Base-by-base conservation (phyloP, 2,113 vertebrate species). In the Cyprinodon variegatus region DNA sequence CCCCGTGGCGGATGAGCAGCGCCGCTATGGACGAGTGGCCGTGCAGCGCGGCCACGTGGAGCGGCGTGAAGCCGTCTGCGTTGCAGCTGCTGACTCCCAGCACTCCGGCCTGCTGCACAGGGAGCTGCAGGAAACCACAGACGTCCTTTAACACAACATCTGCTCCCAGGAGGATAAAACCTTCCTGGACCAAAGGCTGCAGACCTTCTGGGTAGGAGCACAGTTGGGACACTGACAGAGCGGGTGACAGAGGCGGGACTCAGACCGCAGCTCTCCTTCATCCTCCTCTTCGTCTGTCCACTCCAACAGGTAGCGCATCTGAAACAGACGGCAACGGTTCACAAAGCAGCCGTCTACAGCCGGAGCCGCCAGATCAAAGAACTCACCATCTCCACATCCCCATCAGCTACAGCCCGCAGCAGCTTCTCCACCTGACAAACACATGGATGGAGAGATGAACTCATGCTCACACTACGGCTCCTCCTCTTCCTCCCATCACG, bases 261-360 rank as follows among this genome's bases (percentile, higher is more conserved):
- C 93, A 0, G 76, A 61, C 8, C 64, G 38, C 14, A 67, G 70
- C 62, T n/a, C 48, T 0, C 87, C 94, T 0, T 95, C 84, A 10
- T 87, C 93, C 7, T 90, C 92, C 12, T 97, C 96, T n/a, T 96
- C 95, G 5, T 99, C 97, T 7, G 93, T 68, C 98, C 97, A 99
- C 77, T 97, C 98, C 90, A 99, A 65, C 71, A 99, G 95, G 85
- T 98, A 99, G 3, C 97, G 97, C 46, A 99, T 96, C 98, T 99
- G 75, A 77, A 88, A 81, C 37, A 70, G 6, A 57, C 50, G 14
- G 59, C 10, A 9, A 29, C 29, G 4, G 37, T 14, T 43, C 15
- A 38, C 12, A 40, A 46, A 29, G 13, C 11, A 12, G 1, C 7
- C 10, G 37, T 20, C 0, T 4, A 9, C 2, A 14, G 1, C 14